These are phyloP conservation scores for Samia ricini DNA, from an alignment of 1,140 invertebrate genomes.

Conservation along the genomic window DNA sequence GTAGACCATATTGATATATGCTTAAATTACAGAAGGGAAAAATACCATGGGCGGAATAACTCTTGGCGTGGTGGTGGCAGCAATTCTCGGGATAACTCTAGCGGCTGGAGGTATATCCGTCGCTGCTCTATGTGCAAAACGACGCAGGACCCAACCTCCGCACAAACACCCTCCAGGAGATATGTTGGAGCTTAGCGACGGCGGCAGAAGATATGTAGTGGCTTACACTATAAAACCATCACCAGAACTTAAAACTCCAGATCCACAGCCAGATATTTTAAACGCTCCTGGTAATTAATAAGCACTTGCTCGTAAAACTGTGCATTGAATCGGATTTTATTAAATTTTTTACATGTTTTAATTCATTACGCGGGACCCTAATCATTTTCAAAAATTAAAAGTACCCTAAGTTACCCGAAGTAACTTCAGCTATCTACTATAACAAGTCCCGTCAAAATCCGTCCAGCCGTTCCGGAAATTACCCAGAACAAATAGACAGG, in stretches of 20 bases:
- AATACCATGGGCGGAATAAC: constrained; percentile 51
- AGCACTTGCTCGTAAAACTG: too few relatives aligned
- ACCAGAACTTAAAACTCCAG: constrained; percentile 59
- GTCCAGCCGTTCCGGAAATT: too few relatives aligned
- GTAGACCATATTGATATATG: not conserved
- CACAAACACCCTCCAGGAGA: constrained; percentile 66
- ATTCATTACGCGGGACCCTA: too few relatives aligned
- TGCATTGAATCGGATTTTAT: too few relatives aligned
- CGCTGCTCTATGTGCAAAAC: constrained; percentile 49
- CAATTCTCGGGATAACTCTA: constrained; percentile 41
- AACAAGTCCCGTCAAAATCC: too few relatives aligned
- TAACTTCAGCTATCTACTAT: too few relatives aligned
- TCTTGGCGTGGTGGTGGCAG: constrained; percentile 56
- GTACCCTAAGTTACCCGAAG: too few relatives aligned
- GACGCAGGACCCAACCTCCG: constrained; percentile 48
- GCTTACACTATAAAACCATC: constrained; percentile 69
- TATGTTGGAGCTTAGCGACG: constrained; percentile 65
- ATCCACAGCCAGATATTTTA: constrained; percentile 67
- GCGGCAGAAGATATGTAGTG: constrained; percentile 62
- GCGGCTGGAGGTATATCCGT: constrained; percentile 52
- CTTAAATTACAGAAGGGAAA: constrained; percentile 50
- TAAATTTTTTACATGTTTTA: too few relatives aligned
- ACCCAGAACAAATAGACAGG: too few relatives aligned
- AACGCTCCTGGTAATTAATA: constrained; percentile 55
- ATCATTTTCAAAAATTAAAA: too few relatives aligned